Conservation (phyloP, 2,888 invertebrate species). For the Bombylius discolor region DNA sequence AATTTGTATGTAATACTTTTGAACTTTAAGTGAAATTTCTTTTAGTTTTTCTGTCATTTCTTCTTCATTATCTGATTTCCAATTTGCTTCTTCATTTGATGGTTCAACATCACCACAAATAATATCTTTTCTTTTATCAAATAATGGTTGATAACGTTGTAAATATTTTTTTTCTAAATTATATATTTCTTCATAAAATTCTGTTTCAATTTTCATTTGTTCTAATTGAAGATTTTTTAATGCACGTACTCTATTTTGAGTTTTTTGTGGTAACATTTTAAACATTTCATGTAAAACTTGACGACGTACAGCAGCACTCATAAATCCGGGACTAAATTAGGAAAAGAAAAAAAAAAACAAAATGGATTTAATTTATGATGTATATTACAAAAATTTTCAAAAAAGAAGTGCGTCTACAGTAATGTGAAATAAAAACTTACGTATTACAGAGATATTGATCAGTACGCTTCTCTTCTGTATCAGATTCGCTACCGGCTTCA, state of each 20-base stretch:
- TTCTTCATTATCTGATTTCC: slow-evolving; percentile 70
- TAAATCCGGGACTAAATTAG: slow-evolving; percentile 16
- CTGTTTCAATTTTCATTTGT: slow-evolving; percentile 74
- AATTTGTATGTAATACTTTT: too few relatives aligned
- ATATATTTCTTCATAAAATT: slow-evolving; percentile 79
- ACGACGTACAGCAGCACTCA: slow-evolving; percentile 31
- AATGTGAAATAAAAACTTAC: slow-evolving; percentile 5
- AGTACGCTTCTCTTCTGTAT: slow-evolving; percentile 9
- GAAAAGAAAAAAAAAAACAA: neutral
- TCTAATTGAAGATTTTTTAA: slow-evolving; percentile 80
- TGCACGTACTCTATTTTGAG: slow-evolving; percentile 75
- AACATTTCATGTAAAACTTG: slow-evolving; percentile 35
- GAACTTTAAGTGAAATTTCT: slow-evolving; percentile 17
- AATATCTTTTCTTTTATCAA: slow-evolving; percentile 30
- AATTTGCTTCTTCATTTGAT: slow-evolving; percentile 65
- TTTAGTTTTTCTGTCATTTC: slow-evolving; percentile 47
- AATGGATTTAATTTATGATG: too few relatives aligned
- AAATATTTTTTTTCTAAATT: slow-evolving; percentile 34
- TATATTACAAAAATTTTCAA: too few relatives aligned
- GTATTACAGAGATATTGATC: slow-evolving; percentile 8
- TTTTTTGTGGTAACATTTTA: slow-evolving; percentile 33
- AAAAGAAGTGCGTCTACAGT: too few relatives aligned
- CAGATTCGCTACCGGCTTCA: slow-evolving; percentile 11
- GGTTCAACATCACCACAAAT: slow-evolving; percentile 59
- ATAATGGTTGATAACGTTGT: slow-evolving; percentile 29